Evolutionary conservation across 1,140 invertebrate species (phyloP).

Genomic region (Monomorium pharaonis): DNA sequence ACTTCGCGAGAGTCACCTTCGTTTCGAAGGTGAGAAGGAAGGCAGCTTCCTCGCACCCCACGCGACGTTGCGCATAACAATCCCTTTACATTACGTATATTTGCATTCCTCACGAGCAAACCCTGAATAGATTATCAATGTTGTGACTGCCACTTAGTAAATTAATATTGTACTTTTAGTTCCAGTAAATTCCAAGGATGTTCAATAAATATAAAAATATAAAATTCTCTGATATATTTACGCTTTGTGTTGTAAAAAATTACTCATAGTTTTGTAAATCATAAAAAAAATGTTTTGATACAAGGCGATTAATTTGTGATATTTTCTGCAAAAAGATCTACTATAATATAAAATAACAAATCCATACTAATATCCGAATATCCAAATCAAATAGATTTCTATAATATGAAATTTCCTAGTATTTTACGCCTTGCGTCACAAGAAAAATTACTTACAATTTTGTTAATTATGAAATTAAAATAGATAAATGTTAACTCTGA

Average conservation of each 20-base stretch:
- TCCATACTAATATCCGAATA: neutral
- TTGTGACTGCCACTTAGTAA: neutral
- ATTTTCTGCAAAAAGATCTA: neutral
- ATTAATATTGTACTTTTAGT: neutral
- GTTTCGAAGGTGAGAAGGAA: conserved; percentile 59
- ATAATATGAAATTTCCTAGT: neutral
- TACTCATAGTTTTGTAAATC: neutral
- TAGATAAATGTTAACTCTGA: too few species aligned
- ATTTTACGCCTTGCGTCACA: neutral
- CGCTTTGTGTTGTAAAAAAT: neutral
- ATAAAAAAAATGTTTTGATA: neutral
- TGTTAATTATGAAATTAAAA: too few species aligned
- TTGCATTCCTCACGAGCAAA: neutral
- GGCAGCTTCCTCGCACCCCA: conserved; percentile 62
- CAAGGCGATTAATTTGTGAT: neutral
- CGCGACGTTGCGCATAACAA: neutral
- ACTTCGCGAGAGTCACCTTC: conserved; percentile 51
- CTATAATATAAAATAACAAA: neutral
- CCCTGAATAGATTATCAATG: neutral
- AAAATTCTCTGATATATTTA: neutral
- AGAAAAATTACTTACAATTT: neutral
- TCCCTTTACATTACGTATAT: neutral
- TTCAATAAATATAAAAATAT: neutral
- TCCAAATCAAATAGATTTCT: neutral
- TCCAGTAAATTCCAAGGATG: neutral